A percentile compares a stretch with the other conserved stretches of the same genome.
Conservation (phyloP, 2,797 vertebrate species). For the Lagodon rhomboides region DNA sequence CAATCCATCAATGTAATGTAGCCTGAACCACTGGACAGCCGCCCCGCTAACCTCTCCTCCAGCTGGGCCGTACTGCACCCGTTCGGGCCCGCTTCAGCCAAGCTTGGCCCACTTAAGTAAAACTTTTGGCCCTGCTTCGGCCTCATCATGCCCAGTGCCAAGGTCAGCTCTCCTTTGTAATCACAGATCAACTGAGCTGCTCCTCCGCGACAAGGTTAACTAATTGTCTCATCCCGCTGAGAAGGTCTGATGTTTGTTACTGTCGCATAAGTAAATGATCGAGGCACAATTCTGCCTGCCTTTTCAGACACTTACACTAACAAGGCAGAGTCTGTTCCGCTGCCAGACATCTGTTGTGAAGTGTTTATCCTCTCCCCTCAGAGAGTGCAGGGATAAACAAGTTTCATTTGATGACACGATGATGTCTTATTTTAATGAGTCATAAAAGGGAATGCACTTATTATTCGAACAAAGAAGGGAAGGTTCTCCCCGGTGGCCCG, state of each 20-base stretch:
- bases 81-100: slow-evolving; percentile 46
- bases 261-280: slow-evolving; percentile 31
- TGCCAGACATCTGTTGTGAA: slow-evolving; percentile 60
- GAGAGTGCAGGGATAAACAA: slow-evolving; percentile 45
- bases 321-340: slow-evolving; percentile 41
- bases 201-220: slow-evolving; percentile 16
- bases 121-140: slow-evolving; percentile 47
- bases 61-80: slow-evolving; percentile 60
- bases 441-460: slow-evolving; percentile 42
- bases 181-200: slow-evolving; percentile 41
- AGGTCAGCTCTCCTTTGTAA: slow-evolving; percentile 48
- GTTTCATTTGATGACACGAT: slow-evolving; percentile 44
- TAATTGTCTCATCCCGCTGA: slow-evolving; percentile 37
- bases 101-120: slow-evolving; percentile 67
- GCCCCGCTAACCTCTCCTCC: slow-evolving; percentile 71
- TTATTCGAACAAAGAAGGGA: slow-evolving; percentile 36
- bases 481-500: slow-evolving; percentile 28
- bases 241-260: slow-evolving; percentile 17
- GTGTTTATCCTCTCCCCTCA: slow-evolving; percentile 45
- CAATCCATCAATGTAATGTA: slow-evolving; percentile 83
- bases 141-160: slow-evolving; percentile 32
- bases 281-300: slow-evolving; percentile 20
- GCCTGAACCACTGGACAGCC: slow-evolving; percentile 71
- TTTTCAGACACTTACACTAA: slow-evolving; percentile 47
- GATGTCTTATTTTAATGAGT: slow-evolving; percentile 55